phyloP scores from a whole-genome alignment of 2,113 vertebrate genomes.

The Sinocyclocheilus rhinocerous region DNA sequence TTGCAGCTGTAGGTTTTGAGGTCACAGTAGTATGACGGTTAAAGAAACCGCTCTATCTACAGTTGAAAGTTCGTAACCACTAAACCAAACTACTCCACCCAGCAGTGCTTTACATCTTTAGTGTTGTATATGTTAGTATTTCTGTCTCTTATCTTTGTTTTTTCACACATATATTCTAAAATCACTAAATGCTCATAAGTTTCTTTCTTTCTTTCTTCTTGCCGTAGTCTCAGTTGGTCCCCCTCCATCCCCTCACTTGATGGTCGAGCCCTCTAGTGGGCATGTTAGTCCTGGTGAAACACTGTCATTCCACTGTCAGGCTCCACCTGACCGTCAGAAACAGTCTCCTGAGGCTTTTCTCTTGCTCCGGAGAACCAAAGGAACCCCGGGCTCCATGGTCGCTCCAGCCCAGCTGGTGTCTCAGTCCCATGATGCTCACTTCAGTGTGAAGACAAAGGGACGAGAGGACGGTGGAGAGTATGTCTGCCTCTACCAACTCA shows the following conservation, averaged over 20 bases:
- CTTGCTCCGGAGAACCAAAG: constrained; percentile 33
- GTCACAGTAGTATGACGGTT: constrained; percentile 27
- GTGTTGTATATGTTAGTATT: constrained; percentile 3
- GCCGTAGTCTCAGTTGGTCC: neutral
- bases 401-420: neutral
- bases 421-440: constrained; percentile 41
- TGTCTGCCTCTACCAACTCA: constrained; percentile 68
- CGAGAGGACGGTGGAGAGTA: constrained; percentile 65
- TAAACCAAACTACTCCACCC: constrained; percentile 24
- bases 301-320: constrained; percentile 40
- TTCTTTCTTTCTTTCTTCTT: neutral
- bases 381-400: neutral
- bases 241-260: constrained; percentile 33
- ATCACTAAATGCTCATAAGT: neutral
- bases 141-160: neutral
- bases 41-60: neutral
- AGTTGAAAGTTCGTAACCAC: constrained; percentile 7
- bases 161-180: neutral
- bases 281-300: constrained; percentile 29
- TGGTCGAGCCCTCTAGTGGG: constrained; percentile 24
- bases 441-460: constrained; percentile 65
- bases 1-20: constrained; percentile 4
- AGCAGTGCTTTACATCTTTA: neutral
- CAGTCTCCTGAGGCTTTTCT: constrained; percentile 7
- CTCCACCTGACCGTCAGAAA: neutral